Evolutionary conservation across 2,113 vertebrate genomes (phyloP).

Genomic region (Hippoglossus stenolepis): DNA sequence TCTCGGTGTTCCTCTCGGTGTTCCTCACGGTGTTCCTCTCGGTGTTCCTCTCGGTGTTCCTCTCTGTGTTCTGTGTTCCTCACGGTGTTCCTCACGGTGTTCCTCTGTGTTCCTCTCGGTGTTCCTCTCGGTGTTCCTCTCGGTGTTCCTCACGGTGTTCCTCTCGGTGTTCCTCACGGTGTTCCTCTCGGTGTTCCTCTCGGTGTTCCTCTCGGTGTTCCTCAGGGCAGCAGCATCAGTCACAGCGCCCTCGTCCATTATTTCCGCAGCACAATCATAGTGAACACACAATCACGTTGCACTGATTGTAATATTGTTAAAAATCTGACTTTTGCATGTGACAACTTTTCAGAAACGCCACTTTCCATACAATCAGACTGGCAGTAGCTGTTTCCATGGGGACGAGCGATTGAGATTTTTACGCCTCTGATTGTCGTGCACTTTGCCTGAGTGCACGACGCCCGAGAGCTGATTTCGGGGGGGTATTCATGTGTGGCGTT

Average conservation of each 20-base stretch:
- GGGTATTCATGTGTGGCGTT: slow-evolving; percentile 55
- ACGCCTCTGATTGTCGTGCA: slow-evolving; percentile 65
- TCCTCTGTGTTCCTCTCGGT: too few relatives aligned
- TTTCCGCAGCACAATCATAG: too few relatives aligned
- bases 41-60: background rate
- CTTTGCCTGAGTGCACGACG: slow-evolving; percentile 49
- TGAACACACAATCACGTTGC: too few relatives aligned
- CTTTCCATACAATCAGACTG: slow-evolving; percentile 63
- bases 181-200: too few relatives aligned
- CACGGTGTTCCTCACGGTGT: background rate
- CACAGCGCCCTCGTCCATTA: background rate
- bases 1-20: background rate
- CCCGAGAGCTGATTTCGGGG: slow-evolving; percentile 53
- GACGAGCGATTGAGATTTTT: slow-evolving; percentile 50
- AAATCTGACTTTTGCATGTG: background rate
- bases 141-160: background rate
- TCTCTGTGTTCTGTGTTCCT: background rate
- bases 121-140: background rate
- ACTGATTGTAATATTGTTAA: too few relatives aligned
- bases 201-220: too few relatives aligned
- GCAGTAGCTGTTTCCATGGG: slow-evolving; percentile 71
- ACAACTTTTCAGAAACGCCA: slow-evolving; percentile 62
- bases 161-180: too few relatives aligned
- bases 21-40: background rate
- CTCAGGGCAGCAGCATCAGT: background rate